Evolutionary conservation across 1,140 invertebrate genomes (phyloP).

Genomic region (Lysiphlebus fabarum): DNA sequence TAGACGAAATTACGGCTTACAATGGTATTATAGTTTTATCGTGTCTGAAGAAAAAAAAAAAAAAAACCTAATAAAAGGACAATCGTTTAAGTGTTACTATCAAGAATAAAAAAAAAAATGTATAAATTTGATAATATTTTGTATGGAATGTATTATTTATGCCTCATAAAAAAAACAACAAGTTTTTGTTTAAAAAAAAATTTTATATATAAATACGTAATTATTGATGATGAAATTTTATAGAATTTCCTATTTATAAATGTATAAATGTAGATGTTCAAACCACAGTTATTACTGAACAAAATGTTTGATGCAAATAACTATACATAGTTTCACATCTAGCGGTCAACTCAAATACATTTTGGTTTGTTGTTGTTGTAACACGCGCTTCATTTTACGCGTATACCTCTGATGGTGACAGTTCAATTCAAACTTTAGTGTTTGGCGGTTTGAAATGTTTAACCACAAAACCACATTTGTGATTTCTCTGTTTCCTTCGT

Average conservation of each 20-base stretch:
- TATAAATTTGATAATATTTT: too few species aligned
- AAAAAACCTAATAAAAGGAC: too few species aligned
- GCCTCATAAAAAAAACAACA: too few species aligned
- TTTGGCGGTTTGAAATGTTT: slow-evolving; percentile 52
- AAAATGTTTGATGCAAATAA: slow-evolving; percentile 36
- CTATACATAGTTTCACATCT: slow-evolving; percentile 15
- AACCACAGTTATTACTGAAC: slow-evolving; percentile 51
- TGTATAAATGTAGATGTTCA: slow-evolving; percentile 16
- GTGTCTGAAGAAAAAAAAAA: too few species aligned
- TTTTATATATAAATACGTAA: too few species aligned
- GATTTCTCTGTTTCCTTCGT: slow-evolving; percentile 41
- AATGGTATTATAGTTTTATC: too few species aligned
- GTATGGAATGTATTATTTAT: too few species aligned
- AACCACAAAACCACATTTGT: slow-evolving; percentile 51
- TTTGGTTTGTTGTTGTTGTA: neutral
- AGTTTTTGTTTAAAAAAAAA: too few species aligned
- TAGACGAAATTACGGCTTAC: too few species aligned
- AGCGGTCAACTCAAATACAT: slow-evolving; percentile 9
- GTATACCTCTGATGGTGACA: slow-evolving; percentile 50
- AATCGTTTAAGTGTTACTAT: too few species aligned
- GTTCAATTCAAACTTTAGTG: slow-evolving; percentile 56
- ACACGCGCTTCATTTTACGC: slow-evolving; percentile 16
- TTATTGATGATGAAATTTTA: slow-evolving; percentile 13
- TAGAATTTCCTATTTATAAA: slow-evolving; percentile 34
- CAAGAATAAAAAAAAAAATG: too few species aligned